Evolutionary conservation across 2,888 invertebrate genomes (phyloP).

Genomic region (Trissoscelio sp.): DNA sequence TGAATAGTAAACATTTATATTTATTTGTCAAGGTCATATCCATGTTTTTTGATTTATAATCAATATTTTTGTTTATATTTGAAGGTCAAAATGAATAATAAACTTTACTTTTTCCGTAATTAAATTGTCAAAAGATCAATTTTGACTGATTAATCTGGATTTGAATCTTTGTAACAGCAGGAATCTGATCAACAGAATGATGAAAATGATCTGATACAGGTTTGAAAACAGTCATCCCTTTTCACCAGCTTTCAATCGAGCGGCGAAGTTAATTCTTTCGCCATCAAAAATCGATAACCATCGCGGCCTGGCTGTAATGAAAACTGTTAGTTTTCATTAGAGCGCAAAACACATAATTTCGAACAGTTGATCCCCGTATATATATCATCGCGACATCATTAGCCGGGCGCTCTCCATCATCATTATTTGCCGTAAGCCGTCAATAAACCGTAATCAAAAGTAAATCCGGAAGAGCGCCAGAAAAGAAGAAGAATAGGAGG

Average conservation of each 20-base stretch:
- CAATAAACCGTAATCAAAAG: slow-evolving; percentile 30
- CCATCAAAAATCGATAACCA: slow-evolving; percentile 12
- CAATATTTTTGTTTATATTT: no score
- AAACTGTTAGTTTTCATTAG: slow-evolving; percentile 28
- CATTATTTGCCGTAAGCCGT: slow-evolving; percentile 13
- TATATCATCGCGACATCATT: slow-evolving; percentile 7
- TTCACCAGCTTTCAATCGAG: not conserved
- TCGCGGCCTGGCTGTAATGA: not conserved
- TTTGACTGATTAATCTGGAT: not conserved
- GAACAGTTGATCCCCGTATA: slow-evolving; percentile 1
- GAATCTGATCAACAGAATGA: no score
- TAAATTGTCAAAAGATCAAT: no score
- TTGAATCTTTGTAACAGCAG: no score
- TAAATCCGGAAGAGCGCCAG: not conserved
- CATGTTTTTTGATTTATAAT: no score
- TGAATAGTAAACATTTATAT: no score
- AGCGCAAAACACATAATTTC: slow-evolving; percentile 2
- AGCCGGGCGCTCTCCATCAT: slow-evolving; percentile 2
- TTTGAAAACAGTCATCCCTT: no score
- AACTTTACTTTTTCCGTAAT: no score
- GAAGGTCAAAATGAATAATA: no score
- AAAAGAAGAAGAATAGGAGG: not conserved
- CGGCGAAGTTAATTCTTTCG: not conserved
- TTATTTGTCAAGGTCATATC: no score
- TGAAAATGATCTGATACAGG: no score